Conservation (phyloP, 2,113 vertebrate genomes). For the Grammomys surdaster region DNA sequence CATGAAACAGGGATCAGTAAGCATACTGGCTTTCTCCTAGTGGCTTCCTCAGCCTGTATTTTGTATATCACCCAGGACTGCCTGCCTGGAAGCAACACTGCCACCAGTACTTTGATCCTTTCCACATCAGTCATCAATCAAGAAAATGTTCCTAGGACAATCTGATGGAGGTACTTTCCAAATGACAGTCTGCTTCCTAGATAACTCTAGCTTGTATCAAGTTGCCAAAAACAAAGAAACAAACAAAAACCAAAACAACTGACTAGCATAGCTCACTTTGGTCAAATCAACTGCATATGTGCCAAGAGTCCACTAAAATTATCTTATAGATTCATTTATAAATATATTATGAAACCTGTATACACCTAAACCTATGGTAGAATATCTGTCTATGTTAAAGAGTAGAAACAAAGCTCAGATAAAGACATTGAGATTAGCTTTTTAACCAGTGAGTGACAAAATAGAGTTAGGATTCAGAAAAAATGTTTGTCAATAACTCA, state of each 20-base stretch:
- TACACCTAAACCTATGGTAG: background rate
- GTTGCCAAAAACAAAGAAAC: background rate
- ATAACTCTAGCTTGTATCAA: background rate
- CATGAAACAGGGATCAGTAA: too few species aligned
- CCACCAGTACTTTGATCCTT: too few species aligned
- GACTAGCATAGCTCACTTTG: background rate
- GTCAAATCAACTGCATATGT: background rate
- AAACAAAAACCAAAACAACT: background rate
- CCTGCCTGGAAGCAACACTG: background rate
- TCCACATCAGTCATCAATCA: background rate
- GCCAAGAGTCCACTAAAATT: background rate
- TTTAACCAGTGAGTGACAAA: background rate
- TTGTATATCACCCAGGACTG: background rate
- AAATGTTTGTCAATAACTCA: background rate
- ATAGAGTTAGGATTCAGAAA: background rate
- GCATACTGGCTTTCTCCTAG: background rate
- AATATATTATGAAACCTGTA: background rate
- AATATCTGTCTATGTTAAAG: background rate
- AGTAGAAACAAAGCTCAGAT: background rate
- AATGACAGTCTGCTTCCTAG: background rate
- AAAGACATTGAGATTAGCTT: background rate
- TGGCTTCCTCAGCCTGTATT: background rate
- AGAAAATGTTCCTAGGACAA: background rate
- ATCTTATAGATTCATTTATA: slow-evolving; percentile 24
- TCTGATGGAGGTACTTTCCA: background rate